A percentile compares a stretch with the other conserved stretches of the same genome.
phyloP scores from a whole-genome alignment of 2,113 vertebrate species.

The Megaptera novaeangliae region DNA sequence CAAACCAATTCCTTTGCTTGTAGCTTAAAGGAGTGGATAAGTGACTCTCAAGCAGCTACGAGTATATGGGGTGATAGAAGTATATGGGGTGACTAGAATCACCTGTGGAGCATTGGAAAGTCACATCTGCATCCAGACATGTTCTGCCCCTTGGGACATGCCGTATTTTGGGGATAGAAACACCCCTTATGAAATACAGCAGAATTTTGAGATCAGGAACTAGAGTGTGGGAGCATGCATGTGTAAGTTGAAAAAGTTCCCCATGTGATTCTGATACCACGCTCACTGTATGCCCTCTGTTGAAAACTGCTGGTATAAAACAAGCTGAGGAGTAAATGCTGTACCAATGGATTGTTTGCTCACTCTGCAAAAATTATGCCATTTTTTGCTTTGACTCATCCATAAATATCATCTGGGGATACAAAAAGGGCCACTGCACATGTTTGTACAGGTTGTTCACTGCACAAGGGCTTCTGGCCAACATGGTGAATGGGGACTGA shows the following conservation, averaged over 20 bases:
- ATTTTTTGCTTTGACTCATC: not conserved
- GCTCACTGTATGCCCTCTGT: not conserved
- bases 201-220: not conserved
- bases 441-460: not conserved
- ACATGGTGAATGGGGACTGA: not conserved
- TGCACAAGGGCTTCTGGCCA: not conserved
- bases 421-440: not conserved
- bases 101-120: not conserved
- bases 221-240: not conserved
- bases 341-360: not conserved
- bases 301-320: not conserved
- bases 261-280: not conserved
- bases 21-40: not conserved
- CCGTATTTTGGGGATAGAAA: not conserved
- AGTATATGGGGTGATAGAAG: not conserved
- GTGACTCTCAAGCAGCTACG: not conserved
- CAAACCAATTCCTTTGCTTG: not conserved
- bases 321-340: not conserved
- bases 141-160: not conserved
- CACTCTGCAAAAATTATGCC: not conserved
- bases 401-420: not conserved
- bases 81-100: not conserved
- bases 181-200: not conserved
- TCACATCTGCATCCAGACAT: not conserved
- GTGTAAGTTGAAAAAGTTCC: not conserved